Percentiles rank a stretch among this genome's conserved stretches.
Conservation (phyloP, 1,140 invertebrate genomes). For the Lordiphosa mommai region DNA sequence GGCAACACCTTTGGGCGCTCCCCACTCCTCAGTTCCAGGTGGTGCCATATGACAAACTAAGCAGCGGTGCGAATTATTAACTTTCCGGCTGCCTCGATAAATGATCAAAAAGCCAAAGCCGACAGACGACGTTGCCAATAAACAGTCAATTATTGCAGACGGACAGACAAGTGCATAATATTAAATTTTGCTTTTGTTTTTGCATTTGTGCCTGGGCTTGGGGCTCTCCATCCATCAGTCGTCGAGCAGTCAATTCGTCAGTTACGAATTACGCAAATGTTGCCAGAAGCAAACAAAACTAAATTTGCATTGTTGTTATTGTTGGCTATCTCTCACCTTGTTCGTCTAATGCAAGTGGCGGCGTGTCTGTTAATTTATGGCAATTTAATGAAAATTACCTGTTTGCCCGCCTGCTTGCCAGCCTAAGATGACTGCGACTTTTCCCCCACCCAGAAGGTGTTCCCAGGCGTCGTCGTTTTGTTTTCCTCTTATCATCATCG, state of each 20-base stretch:
- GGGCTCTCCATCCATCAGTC: slow-evolving; percentile 44
- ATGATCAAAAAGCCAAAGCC: slow-evolving; percentile 68
- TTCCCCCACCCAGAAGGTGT: slow-evolving; percentile 22
- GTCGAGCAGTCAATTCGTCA: slow-evolving; percentile 31
- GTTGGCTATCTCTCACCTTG: slow-evolving; percentile 44
- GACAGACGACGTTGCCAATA: slow-evolving; percentile 63
- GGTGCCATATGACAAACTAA: slow-evolving; percentile 52
- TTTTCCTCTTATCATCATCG: slow-evolving; percentile 1
- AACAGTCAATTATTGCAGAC: slow-evolving; percentile 68
- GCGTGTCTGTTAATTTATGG: slow-evolving; percentile 59
- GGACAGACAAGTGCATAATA: slow-evolving; percentile 57
- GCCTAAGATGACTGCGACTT: background rate
- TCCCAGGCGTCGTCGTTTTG: slow-evolving; percentile 2
- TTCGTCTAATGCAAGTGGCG: slow-evolving; percentile 47
- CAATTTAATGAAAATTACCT: slow-evolving; percentile 65
- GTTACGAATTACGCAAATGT: slow-evolving; percentile 64
- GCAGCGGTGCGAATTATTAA: slow-evolving; percentile 52
- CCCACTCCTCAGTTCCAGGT: background rate
- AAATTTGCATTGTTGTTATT: slow-evolving; percentile 38
- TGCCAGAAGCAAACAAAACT: slow-evolving; percentile 41
- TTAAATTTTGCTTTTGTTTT: slow-evolving; percentile 36
- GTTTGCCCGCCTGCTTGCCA: slow-evolving; percentile 4
- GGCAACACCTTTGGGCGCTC: slow-evolving; percentile 54
- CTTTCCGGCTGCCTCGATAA: slow-evolving; percentile 43
- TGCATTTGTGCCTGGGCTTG: slow-evolving; percentile 21